Evolutionary conservation across 2,797 vertebrate genomes (phyloP), one percentile per base, ranked within the genome.

Genomic region (Tachyglossus aculeatus): DNA sequence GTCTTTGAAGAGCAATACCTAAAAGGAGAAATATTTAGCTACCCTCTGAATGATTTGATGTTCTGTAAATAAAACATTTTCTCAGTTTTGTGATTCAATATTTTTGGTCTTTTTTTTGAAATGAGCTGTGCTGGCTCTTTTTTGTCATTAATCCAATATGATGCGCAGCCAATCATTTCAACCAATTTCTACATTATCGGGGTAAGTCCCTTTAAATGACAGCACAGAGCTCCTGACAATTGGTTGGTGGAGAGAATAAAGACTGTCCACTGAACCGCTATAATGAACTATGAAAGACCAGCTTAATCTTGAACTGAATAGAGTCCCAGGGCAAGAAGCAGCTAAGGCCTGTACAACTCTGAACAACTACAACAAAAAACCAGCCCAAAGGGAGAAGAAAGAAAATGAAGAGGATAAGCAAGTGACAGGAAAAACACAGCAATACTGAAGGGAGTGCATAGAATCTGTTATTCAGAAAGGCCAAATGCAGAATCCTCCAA

Each of bases 361-460:
- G 13, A 47, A 47, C 6, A 13, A 22, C 32, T 67, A 74, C 0
- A 4, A 83, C 16, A 22, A 21, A 56, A 54, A 56, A 7, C 47
- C 11, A 41, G 62, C 19, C 37, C 68, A 54, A 48, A 24, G 19
- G 56, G 31, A 51, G 2, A 1, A 73, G 33, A 62, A 27, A 81
- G 79, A n/a, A n/a, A n/a, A n/a, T 81, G 41, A 34, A 65, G 63
- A 80, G 75, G 71, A 71, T 66, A 74, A 19, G 50, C 68, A 50
- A 51, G 45, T 53, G 50, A 64, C 22, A 71, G 27, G 63, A 69
- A 22, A 75, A 50, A 21, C 29, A 53, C 29, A 34, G 70, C 55
- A 67, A 66, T 71, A 62, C 51, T 80, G 73, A 65, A 74, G 75
- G 66, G 55, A 76, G 32, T 13, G 68, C 3, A 69, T 5, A 81